These are phyloP conservation scores for Lamellibrachia satsuma DNA, from an alignment of 2,888 invertebrate genomes.

Conservation along the genomic window DNA sequence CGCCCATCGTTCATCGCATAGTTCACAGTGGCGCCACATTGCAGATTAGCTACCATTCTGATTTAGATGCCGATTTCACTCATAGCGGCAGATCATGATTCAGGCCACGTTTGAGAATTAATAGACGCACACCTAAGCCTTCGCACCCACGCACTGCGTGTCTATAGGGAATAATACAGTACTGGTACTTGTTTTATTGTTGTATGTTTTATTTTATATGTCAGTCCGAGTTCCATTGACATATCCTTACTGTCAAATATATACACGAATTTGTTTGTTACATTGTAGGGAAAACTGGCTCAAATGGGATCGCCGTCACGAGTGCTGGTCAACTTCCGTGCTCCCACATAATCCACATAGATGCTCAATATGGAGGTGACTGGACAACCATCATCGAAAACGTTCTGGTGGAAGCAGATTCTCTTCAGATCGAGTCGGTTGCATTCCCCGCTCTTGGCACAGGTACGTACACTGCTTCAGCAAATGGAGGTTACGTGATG, in stretches of 20 bases:
- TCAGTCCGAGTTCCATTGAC: not conserved
- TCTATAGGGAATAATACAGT: too few relatives aligned
- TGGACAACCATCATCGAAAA: not conserved
- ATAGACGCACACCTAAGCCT: too few relatives aligned
- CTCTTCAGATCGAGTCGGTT: not conserved
- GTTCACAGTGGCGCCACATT: too few relatives aligned
- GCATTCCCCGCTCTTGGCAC: not conserved
- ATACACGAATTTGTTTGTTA: not conserved
- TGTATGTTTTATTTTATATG: too few relatives aligned
- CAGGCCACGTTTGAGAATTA: too few relatives aligned
- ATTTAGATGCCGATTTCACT: too few relatives aligned
- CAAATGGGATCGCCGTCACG: not conserved
- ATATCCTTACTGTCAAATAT: not conserved
- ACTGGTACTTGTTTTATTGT: too few relatives aligned
- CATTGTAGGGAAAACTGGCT: not conserved
- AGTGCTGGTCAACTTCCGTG: not conserved
- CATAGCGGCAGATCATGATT: too few relatives aligned
- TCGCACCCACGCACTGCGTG: too few relatives aligned
- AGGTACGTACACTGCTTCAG: not conserved
- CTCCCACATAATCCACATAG: not conserved
- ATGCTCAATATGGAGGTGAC: not conserved
- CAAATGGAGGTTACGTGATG: not conserved
- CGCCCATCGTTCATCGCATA: too few relatives aligned
- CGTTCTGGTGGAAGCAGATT: not conserved
- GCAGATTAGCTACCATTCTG: too few relatives aligned